phyloP scores from a whole-genome alignment of 2,113 vertebrate species.

The Oophaga pumilio region DNA sequence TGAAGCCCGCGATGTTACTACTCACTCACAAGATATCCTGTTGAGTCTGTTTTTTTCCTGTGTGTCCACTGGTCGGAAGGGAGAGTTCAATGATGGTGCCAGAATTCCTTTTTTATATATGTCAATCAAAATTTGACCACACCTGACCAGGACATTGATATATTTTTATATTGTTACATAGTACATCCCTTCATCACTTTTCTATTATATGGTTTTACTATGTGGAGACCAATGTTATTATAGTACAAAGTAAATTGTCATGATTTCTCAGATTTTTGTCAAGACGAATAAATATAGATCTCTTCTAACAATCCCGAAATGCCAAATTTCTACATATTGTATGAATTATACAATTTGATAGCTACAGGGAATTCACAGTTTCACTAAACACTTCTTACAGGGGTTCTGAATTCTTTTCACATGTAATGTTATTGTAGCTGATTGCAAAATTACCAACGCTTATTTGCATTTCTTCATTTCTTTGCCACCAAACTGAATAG shows the following conservation, averaged over 20 bases:
- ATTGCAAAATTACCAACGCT: constrained; percentile 14
- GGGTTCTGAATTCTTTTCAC: background rate
- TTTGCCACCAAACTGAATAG: background rate
- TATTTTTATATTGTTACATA: too few species aligned
- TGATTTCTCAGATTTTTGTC: background rate
- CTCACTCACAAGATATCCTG: too few species aligned
- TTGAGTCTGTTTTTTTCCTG: too few species aligned
- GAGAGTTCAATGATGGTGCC: too few species aligned
- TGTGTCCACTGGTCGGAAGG: too few species aligned
- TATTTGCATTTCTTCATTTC: background rate
- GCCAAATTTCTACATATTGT: background rate
- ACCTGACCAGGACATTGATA: too few species aligned
- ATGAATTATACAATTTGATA: background rate
- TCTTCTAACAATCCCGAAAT: background rate
- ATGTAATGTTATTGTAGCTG: background rate
- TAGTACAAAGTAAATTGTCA: background rate
- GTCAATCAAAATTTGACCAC: too few species aligned
- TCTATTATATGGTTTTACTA: too few species aligned
- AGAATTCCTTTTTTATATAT: too few species aligned
- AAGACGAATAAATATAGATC: background rate
- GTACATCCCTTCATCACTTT: too few species aligned
- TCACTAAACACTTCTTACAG: background rate
- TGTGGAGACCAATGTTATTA: background rate
- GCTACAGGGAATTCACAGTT: background rate
- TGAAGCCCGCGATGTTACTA: too few species aligned